Evolutionary conservation across 2,797 vertebrate species (phyloP), one percentile per base, ranked within the genome.

Genomic region (Bradypodion pumilum): DNA sequence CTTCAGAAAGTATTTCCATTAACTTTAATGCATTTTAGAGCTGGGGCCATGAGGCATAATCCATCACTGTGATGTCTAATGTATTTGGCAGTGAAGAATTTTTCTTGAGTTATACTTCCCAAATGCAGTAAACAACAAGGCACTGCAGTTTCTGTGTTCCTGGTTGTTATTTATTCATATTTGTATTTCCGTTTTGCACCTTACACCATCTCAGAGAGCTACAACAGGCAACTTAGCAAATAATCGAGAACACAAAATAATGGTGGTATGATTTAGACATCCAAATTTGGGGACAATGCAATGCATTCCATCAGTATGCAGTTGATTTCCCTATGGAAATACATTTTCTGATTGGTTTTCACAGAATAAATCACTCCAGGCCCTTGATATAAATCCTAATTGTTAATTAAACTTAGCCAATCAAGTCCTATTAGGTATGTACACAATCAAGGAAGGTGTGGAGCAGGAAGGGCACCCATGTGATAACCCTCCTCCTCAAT

Each of bases 1-100:
- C 25, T 23, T 40, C 13, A 42, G 74, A 83, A 59, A 44, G 74
- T 40, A 49, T 83, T 76, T 83, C 78, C 63, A 68, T 75, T 80
- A 68, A 80, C 49, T 44, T 63, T 59, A 76, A 75, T 60, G 49
- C 29, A 74, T 59, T 68, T 59, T 78, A 32, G 27, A 56, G 62
- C 60, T 68, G 23, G 59, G 60, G 27, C 69, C 70, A 44, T 66
- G 46, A 29, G 65, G 63, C 49, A 35, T 49, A 59, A 60, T 44
- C 62, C 40, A 69, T 74, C 78, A 80, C 35, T 7, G 4, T n/a
- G 19, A 59, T 73, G 69, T 73, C 77, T 74, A 65, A 79, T 56
- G 78, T 72, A 68, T 68, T 85, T 44, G 35, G 49, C 49, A 69
- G 68, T 68, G 21, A 75, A 69, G 21, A 42, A 19, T 44, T 59